Evolutionary conservation across 1,140 invertebrate genomes (phyloP), one percentile per base, ranked within the genome.

Genomic region (Pseudobourletiella spinata): DNA sequence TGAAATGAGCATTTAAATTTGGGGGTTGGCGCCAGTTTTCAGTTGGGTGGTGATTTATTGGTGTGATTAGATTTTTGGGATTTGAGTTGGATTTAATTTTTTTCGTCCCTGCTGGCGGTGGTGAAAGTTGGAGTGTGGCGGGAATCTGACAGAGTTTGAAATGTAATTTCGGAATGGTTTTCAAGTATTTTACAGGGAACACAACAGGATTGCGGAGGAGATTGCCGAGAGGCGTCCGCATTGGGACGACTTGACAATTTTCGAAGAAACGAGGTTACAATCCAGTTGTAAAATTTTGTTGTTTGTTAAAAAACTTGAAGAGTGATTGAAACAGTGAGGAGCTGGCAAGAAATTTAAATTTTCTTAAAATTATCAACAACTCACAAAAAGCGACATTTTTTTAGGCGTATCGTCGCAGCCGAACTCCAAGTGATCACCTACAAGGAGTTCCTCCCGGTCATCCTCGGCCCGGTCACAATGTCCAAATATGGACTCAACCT

Each of bases 381-480:
- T 42, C 14, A 42, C 35, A 14, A 14, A 42, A 42, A 14, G 22
- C 14, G 54, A 8, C 15, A 15, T 61, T 52, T 39, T 78, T 77
- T 90, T 0, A 80, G 92, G 63, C 81, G 90, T 26, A 91, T 98
- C 68, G 83, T 88, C 48, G 89, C 91, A 52, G 93, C 93, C 2
- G 82, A 89, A 73, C 85, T 92, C 57, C 92, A 97, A 74, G 91
- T 96, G 69, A 86, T 97, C 46, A 91, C 91, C 0, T 96, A 86
- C 75, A 93, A 91, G 71, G 91, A 97, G 77, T 98, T 91, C 75
- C 76, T 98, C 51, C 94, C 94, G n/a, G 89, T 95, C 70, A 76
- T 97, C 15, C 78, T 97, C 2, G 93, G 93, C 8, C 90, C 91
- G 75, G 87, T 91, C 62, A 84, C 91, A 14, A 94, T 95, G 88